These are phyloP conservation scores for Acinonyx jubatus DNA, from an alignment of 2,113 vertebrate species.

Conservation along the genomic window DNA sequence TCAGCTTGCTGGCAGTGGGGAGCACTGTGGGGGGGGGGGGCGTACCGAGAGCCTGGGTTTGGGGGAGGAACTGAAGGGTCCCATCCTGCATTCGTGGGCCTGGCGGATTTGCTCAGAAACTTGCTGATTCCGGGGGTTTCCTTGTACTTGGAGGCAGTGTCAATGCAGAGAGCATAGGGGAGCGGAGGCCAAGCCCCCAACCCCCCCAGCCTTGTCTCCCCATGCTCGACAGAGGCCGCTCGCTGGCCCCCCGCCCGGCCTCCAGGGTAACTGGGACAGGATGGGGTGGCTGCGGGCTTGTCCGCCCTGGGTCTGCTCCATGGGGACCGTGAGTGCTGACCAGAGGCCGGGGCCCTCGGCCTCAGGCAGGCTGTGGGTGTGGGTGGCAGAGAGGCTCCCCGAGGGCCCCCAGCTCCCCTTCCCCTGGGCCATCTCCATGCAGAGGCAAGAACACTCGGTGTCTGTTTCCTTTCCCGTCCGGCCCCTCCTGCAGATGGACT, in stretches of 20 bases:
- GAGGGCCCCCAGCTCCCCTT: background rate
- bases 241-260: background rate
- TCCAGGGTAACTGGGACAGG: background rate
- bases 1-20: rapidly evolving
- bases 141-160: background rate
- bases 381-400: background rate
- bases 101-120: background rate
- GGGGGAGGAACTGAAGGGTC: background rate
- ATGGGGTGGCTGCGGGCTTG: background rate
- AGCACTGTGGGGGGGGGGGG: background rate
- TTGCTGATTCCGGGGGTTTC: background rate
- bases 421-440: background rate
- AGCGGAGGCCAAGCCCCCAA: background rate
- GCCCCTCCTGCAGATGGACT: background rate
- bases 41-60: rapidly evolving
- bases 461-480: too few relatives aligned
- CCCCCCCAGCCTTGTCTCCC: background rate
- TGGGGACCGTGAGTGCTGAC: background rate
- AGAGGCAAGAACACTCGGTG: background rate
- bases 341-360: too few relatives aligned
- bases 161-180: background rate
- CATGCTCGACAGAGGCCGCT: background rate
- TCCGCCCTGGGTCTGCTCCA: background rate
- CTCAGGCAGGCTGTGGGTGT: background rate
- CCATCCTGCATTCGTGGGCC: rapidly evolving